phyloP scores from a whole-genome alignment of 2,113 vertebrate genomes.

The Podilymbus podiceps region DNA sequence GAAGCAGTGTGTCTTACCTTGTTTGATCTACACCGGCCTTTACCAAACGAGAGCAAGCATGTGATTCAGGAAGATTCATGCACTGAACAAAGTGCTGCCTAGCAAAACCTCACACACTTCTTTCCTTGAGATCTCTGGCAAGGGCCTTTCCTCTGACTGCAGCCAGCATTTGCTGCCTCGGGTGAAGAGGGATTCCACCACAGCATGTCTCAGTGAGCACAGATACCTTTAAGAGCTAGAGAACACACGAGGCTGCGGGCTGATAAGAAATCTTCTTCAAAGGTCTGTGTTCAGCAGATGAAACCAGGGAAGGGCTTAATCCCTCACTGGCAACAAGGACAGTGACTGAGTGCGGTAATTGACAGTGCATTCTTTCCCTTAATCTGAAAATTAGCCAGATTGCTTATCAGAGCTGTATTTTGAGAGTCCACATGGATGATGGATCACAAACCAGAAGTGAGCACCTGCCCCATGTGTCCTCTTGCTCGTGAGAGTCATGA shows the following conservation, averaged over 20 bases:
- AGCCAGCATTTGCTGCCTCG: neutral
- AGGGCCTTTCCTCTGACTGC: neutral
- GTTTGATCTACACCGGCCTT: neutral
- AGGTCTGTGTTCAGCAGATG: neutral
- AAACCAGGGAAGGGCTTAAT: neutral
- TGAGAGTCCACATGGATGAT: accelerated
- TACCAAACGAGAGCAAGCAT: neutral
- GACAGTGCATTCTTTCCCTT: neutral
- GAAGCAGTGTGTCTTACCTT: neutral
- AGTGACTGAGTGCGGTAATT: neutral
- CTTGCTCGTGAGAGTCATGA: neutral
- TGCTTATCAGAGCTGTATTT: neutral
- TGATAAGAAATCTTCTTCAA: neutral
- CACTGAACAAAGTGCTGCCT: neutral
- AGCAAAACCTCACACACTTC: neutral
- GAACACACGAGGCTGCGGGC: neutral
- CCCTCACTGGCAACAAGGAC: neutral
- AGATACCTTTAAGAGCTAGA: neutral
- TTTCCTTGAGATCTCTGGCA: neutral
- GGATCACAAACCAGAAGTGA: neutral
- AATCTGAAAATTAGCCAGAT: neutral
- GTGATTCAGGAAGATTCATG: neutral
- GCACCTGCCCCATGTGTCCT: neutral
- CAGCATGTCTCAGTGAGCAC: neutral
- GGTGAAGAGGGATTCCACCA: neutral